Percentiles rank a stretch among this genome's conserved stretches.
These are phyloP conservation scores for Agonopterix heracliana DNA, from an alignment of 2,888 invertebrate species.

Conservation along the genomic window DNA sequence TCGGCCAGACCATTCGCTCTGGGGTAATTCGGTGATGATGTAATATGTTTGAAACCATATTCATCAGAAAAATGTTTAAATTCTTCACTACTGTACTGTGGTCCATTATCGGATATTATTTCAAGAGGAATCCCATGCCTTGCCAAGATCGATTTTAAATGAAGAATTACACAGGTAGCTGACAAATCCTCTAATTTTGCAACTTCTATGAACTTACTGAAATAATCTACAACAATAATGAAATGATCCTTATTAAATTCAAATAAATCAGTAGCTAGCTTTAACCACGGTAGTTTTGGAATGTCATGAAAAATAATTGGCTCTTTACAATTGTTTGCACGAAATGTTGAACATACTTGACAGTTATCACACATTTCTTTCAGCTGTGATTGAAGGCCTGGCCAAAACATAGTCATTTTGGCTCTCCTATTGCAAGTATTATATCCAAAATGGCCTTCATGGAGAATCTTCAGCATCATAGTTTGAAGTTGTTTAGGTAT, in stretches of 20 bases:
- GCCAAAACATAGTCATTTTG: not conserved
- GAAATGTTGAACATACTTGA: not conserved
- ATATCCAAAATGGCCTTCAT: constrained; percentile 1
- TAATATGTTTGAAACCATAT: constrained; percentile 3
- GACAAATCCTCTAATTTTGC: not conserved
- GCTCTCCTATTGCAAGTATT: not conserved
- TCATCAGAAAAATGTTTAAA: not conserved
- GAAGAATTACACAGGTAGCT: constrained; percentile 2
- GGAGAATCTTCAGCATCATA: not conserved
- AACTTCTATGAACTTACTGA: constrained; percentile 8
- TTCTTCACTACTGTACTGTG: not conserved
- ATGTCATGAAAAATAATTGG: not conserved
- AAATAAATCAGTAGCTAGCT: constrained; percentile 7
- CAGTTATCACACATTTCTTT: not conserved
- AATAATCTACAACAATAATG: constrained; percentile 9
- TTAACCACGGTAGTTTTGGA: not conserved
- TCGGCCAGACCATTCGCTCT: constrained; percentile 9
- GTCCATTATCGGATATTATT: constrained; percentile 8
- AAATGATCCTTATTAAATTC: not conserved
- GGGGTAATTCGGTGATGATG: constrained; percentile 7
- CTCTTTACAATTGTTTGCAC: too few relatives aligned
- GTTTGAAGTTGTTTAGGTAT: not conserved
- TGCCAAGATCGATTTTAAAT: constrained; percentile 6
- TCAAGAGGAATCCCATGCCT: constrained; percentile 10
- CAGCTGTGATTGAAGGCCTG: not conserved